Base-by-base conservation (phyloP, 2,113 vertebrate genomes). In the Triplophysa dalaica region DNA sequence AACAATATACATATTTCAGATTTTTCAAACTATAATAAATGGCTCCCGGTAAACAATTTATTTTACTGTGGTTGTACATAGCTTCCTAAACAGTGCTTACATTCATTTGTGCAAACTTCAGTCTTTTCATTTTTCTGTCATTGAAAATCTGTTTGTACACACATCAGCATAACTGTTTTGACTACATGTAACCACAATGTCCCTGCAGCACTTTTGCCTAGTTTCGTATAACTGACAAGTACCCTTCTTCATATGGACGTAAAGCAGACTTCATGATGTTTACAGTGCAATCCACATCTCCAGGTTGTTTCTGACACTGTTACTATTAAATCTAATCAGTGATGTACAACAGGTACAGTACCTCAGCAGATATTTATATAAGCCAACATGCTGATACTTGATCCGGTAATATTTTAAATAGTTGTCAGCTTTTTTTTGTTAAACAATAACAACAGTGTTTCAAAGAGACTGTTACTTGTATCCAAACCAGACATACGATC, bases 361-460 rank as follows among this genome's bases (percentile, higher is more conserved):
- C 65, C 21, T 77, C 62, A 52, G 75, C 6, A 33, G 24, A 65
- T 54, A 65, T 77, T 68, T 63, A 66, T 61, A 61, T 29, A 58
- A 60, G 45, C 50, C 17, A 66, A 70, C 62, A 54, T 54, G 62
- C 10, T 65, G 75, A 22, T 76, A 65, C 33, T 38, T 52, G 75
- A 77, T 54, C 75, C 6, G 45, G 75, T 52, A 29, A 76, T 65
- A 52, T 54, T 65, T 77, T 54, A 77, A 75, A 77, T 26, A 77
- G 13, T 65, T 52, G 24, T 33, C 73, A 19, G 58, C 45, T 63
- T 76, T 12, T 12, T 52, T 64, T 48, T 76, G 17, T 52, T 76
- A 64, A 52, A 76, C 45, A 63, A 17, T 48, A 61, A 48, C 21
- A 9, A 21, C 14, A 16, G 12, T 74, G 29, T 64, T 63, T 63